Percentiles rank a stretch among this genome's conserved stretches.
Conservation (phyloP, 2,113 vertebrate genomes). For the Nematolebias whitei region DNA sequence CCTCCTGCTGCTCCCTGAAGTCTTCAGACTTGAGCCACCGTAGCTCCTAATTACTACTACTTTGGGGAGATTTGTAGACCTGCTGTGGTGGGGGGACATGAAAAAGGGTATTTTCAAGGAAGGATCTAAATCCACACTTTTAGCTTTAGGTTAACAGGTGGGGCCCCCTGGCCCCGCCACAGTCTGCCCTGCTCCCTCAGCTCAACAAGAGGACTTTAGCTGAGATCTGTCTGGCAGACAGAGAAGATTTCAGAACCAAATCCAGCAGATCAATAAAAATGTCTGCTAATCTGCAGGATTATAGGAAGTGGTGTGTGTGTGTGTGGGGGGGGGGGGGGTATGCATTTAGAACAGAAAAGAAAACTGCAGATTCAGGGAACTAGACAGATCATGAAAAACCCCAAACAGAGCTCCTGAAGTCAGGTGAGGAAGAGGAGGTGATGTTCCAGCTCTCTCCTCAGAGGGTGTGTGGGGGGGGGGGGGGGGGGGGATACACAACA, state of each 20-base stretch:
- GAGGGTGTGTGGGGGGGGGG: neutral
- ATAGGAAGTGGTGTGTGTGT: neutral
- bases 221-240: conserved; percentile 78
- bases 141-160: conserved; percentile 72
- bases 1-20: conserved; percentile 34
- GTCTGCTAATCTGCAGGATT: conserved; percentile 71
- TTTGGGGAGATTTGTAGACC: neutral
- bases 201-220: conserved; percentile 61
- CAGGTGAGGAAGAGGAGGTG: conserved; percentile 48
- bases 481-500: conserved; percentile 30
- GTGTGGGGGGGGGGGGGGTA: too few species aligned
- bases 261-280: conserved; percentile 79
- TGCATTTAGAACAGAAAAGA: conserved; percentile 8
- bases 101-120: conserved; percentile 21
- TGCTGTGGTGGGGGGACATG: conserved; percentile 26
- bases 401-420: conserved; percentile 39
- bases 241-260: conserved; percentile 71
- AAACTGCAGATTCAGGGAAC: conserved; percentile 66
- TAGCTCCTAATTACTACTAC: conserved; percentile 51
- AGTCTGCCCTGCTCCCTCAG: conserved; percentile 31
- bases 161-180: conserved; percentile 21
- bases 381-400: conserved; percentile 62
- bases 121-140: conserved; percentile 41
- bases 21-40: conserved; percentile 40
- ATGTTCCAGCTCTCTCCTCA: neutral